Evolutionary conservation across 2,888 invertebrate species (phyloP).

Genomic region (Rhopalosiphum nymphaeae): DNA sequence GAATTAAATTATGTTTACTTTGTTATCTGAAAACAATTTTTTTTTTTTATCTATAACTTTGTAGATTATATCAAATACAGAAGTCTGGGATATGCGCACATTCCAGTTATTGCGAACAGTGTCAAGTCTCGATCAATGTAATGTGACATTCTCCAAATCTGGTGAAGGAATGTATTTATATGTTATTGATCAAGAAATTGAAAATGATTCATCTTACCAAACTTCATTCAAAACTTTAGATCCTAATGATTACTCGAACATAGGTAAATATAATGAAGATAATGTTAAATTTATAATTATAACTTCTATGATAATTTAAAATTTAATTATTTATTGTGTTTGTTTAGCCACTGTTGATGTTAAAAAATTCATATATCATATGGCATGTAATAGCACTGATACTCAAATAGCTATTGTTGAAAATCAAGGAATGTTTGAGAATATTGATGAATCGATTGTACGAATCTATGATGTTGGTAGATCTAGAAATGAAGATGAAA

Average conservation of each 20-base stretch:
- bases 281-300: background rate
- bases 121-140: conserved; percentile 91
- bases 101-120: conserved; percentile 95
- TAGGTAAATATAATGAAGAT: conserved; percentile 74
- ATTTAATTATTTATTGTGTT: background rate
- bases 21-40: background rate
- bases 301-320: background rate
- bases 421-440: conserved; percentile 85
- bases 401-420: conserved; percentile 92
- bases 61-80: conserved; percentile 94
- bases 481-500: conserved; percentile 87
- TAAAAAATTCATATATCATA: conserved; percentile 87
- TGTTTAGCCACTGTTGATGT: conserved; percentile 90
- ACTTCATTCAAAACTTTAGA: conserved; percentile 96
- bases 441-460: conserved; percentile 89
- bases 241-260: conserved; percentile 92
- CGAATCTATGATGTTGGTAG: conserved; percentile 94
- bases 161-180: conserved; percentile 91
- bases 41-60: conserved; percentile 67
- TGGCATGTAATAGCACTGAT: conserved; percentile 86
- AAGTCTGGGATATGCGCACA: conserved; percentile 97
- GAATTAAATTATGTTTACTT: background rate
- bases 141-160: conserved; percentile 88
- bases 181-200: conserved; percentile 80
- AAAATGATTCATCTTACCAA: conserved; percentile 80